phyloP scores from a whole-genome alignment of 2,797 vertebrate genomes.

The Acropternis orthonyx region DNA sequence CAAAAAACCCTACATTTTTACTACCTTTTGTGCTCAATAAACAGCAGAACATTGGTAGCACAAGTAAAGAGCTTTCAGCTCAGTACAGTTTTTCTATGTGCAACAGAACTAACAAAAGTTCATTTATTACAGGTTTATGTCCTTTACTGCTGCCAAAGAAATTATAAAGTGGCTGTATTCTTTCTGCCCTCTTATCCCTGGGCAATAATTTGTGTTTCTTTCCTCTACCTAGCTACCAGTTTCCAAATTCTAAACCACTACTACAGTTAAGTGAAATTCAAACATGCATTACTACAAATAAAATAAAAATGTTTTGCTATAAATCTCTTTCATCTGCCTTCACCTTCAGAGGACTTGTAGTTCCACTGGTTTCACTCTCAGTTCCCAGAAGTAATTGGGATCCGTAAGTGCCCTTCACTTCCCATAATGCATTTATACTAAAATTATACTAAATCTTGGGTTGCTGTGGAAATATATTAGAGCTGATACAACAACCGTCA shows the following conservation, averaged over 20 bases:
- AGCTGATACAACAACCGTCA: not conserved
- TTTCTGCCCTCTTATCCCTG: not conserved
- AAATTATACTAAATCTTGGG: not conserved
- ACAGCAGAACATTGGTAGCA: not conserved
- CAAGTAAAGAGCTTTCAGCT: not conserved
- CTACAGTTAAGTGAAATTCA: not conserved
- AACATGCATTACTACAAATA: not conserved
- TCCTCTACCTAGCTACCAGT: not conserved
- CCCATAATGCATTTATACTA: not conserved
- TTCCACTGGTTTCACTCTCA: not conserved
- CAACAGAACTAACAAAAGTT: not conserved
- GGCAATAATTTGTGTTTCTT: not conserved
- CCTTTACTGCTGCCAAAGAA: not conserved
- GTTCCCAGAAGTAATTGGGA: not conserved
- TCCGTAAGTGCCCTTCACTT: not conserved
- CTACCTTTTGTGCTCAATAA: not conserved
- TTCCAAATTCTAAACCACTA: not conserved
- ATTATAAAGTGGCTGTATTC: not conserved
- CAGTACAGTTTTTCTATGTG: not conserved
- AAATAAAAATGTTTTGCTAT: slow-evolving; percentile 9
- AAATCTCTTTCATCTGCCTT: not conserved
- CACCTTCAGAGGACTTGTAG: not conserved
- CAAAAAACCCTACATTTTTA: not conserved
- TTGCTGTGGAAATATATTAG: not conserved
- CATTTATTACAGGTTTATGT: not conserved